Evolutionary conservation across 2,888 invertebrate genomes (phyloP), one percentile per base, ranked within the genome.

Genomic region (Hypsopygia costalis): DNA sequence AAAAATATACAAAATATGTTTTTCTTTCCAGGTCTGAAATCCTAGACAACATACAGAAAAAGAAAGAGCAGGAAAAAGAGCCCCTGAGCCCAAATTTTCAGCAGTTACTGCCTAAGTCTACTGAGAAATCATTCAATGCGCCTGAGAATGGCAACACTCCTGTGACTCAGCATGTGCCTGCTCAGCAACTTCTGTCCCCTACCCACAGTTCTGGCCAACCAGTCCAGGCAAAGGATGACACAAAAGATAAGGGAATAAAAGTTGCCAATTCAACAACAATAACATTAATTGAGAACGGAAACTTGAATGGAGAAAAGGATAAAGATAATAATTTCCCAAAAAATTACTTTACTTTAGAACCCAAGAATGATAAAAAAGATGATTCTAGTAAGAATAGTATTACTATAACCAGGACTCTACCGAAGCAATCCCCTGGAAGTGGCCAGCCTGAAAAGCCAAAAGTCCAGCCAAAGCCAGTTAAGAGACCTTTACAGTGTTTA

Each of bases 401-500:
- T 42, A 87, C 87, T 43, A 86, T 87, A 73, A 86, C 87, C 27
- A 75, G 86, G 45, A 81, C 87, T 42, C 49, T 72, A 6, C 69
- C 79, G 1, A 87, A 87, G 46, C 81, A 78, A 47, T 77, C 81
- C 0, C 75, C 81, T 1, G 65, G 71, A 8, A 60, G 56, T 43
- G 64, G 55, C 32, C 77, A 71, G 44, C 48, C 52, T 7, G 86
- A 86, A 11, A 86, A 87, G 41, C 37, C 64, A 6, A 86, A 86
- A 49, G 60, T 46, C 12, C 66, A 68, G 28, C 48, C 57, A 3
- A 87, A 87, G 45, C 50, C 76, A 1, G 50, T 65, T 0, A 87
- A 86, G 49, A 68, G 88, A 40, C 88, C 88, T 0, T 58, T 93
- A 37, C 93, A 93, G 91, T 93, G 93, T 61, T 74, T 93, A 48